These are phyloP conservation scores for Amphibalanus amphitrite DNA, from an alignment of 1,140 invertebrate genomes.

Conservation along the genomic window DNA sequence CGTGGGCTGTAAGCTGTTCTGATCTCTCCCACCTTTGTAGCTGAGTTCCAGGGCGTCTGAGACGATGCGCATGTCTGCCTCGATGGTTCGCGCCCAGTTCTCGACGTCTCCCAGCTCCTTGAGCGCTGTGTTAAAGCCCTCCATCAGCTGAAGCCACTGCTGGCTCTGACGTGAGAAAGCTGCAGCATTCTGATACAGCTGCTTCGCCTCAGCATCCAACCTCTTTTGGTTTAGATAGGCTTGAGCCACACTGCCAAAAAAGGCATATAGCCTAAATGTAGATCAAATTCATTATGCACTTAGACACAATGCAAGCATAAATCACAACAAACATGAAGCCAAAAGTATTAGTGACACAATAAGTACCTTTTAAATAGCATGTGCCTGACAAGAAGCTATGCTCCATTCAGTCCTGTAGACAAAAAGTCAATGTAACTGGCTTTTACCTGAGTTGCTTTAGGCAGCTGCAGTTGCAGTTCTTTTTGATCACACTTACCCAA, in stretches of 20 bases:
- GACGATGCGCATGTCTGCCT: slow-evolving; percentile 86
- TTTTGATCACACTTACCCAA: slow-evolving; percentile 54
- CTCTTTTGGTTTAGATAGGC: slow-evolving; percentile 96
- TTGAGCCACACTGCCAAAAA: slow-evolving; percentile 64
- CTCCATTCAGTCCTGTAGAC: neutral
- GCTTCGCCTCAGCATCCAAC: slow-evolving; percentile 89
- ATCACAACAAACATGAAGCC: too few species aligned
- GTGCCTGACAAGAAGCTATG: too few species aligned
- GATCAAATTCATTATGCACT: neutral
- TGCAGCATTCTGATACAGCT: slow-evolving; percentile 80
- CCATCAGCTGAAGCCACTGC: slow-evolving; percentile 85
- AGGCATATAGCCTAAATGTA: neutral
- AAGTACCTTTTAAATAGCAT: too few species aligned
- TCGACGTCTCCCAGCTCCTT: slow-evolving; percentile 98
- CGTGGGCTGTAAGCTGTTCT: too few species aligned
- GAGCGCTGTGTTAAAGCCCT: slow-evolving; percentile 83
- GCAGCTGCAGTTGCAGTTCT: neutral
- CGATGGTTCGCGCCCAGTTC: slow-evolving; percentile 94
- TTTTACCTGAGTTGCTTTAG: neutral
- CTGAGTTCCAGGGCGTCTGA: slow-evolving; percentile 84
- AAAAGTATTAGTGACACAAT: too few species aligned
- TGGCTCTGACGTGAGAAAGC: slow-evolving; percentile 93
- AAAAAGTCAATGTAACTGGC: neutral
- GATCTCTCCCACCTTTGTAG: slow-evolving; percentile 59
- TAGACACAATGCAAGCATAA: neutral